Conservation (phyloP, 1,140 invertebrate genomes). For the Drosophila asahinai region DNA sequence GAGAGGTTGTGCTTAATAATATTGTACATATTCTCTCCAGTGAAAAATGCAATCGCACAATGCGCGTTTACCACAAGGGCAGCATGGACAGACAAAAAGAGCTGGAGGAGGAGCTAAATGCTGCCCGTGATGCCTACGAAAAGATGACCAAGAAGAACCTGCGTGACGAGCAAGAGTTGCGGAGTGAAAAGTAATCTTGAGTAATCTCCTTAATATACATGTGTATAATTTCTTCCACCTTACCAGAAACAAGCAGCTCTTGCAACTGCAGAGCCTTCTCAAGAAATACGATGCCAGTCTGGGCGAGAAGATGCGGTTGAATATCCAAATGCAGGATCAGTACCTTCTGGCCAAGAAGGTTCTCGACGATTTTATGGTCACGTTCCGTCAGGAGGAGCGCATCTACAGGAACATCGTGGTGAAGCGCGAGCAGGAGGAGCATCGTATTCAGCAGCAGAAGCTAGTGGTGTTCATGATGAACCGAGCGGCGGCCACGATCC, state of each 20-base stretch:
- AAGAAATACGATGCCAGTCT: constrained; percentile 36
- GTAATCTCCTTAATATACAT: too few relatives aligned
- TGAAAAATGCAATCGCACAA: constrained; percentile 42
- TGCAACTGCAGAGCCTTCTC: constrained; percentile 55
- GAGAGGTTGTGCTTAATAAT: not conserved
- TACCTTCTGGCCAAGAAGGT: constrained; percentile 51
- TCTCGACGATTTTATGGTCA: constrained; percentile 59
- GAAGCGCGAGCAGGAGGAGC: constrained; percentile 62
- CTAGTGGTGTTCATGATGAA: constrained; percentile 74
- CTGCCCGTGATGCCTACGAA: constrained; percentile 24
- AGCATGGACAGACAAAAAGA: constrained; percentile 56
- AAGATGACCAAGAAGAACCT: constrained; percentile 32
- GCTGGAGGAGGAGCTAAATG: constrained; percentile 50
- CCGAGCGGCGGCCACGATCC: constrained; percentile 65
- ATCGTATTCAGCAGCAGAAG: constrained; percentile 50
- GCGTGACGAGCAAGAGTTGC: constrained; percentile 33
- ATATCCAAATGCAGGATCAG: constrained; percentile 54
- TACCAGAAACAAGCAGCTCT: constrained; percentile 51
- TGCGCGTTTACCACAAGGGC: constrained; percentile 41
- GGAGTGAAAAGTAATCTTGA: constrained; percentile 56
- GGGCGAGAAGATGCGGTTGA: constrained; percentile 49
- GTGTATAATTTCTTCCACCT: not conserved
- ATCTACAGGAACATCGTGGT: constrained; percentile 59
- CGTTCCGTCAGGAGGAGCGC: constrained; percentile 52
- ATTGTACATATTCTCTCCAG: constrained; percentile 8